Conservation (phyloP, 1,140 invertebrate genomes). For the Zaprionus africanus region DNA sequence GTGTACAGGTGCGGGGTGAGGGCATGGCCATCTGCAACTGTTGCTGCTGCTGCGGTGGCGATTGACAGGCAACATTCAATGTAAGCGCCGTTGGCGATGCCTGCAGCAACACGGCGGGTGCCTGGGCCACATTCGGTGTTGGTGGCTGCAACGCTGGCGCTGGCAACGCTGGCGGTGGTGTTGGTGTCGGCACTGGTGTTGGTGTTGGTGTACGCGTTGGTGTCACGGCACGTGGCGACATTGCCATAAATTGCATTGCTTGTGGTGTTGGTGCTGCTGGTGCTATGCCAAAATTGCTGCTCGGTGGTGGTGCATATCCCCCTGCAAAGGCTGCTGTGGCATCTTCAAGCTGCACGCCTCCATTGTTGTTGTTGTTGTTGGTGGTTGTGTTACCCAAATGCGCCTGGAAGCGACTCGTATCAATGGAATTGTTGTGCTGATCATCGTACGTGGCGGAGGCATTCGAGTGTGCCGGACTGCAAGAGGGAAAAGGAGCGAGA, state of each 20-base stretch:
- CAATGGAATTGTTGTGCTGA: constrained; percentile 78
- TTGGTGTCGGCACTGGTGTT: constrained; percentile 50
- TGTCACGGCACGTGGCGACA: constrained; percentile 76
- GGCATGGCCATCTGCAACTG: constrained; percentile 58
- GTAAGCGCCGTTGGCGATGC: constrained; percentile 85
- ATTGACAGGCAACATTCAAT: constrained; percentile 69
- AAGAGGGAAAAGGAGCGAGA: constrained; percentile 8
- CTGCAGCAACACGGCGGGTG: constrained; percentile 70
- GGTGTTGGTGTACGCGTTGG: constrained; percentile 65
- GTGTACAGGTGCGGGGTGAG: constrained; percentile 56
- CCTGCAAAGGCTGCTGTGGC: constrained; percentile 21
- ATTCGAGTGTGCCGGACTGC: constrained; percentile 80
- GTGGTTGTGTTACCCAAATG: constrained; percentile 30
- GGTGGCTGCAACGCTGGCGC: constrained; percentile 52
- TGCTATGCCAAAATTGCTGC: constrained; percentile 44
- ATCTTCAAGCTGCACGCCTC: constrained; percentile 33
- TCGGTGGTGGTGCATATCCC: constrained; percentile 44
- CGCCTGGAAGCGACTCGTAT: constrained; percentile 70
- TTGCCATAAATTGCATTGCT: constrained; percentile 56
- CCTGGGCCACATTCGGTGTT: constrained; percentile 41
- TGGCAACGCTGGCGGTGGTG: constrained; percentile 40
- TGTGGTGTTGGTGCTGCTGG: constrained; percentile 33
- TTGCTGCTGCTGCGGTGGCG: constrained; percentile 57
- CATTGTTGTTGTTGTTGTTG: constrained; percentile 50
- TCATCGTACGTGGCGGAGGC: constrained; percentile 80